These are phyloP conservation scores for Microtus ochrogaster DNA, from an alignment of 2,113 vertebrate genomes.

Conservation along the genomic window DNA sequence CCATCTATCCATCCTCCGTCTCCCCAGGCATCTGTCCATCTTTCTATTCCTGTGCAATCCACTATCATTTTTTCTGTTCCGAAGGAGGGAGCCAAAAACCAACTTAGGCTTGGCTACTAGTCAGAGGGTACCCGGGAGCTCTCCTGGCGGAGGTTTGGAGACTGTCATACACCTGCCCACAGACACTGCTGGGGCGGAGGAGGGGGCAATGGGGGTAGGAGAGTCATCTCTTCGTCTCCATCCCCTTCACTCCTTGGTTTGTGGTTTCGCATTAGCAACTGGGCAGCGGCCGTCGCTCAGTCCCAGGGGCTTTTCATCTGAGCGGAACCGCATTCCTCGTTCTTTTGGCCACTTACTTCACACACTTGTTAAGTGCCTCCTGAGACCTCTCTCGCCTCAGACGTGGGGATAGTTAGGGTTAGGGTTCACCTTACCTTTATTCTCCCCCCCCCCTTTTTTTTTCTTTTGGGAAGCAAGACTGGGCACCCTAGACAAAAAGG, in stretches of 20 bases:
- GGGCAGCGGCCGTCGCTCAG: neutral
- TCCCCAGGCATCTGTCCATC: constrained; percentile 21
- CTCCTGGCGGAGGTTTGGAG: neutral
- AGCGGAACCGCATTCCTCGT: neutral
- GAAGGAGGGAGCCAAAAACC: constrained; percentile 81
- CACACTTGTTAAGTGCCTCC: constrained; percentile 62
- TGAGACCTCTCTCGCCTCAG: constrained; percentile 5
- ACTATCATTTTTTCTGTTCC: constrained; percentile 64
- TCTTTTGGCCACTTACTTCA: constrained; percentile 15
- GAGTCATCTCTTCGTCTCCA: neutral
- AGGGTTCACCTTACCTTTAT: neutral
- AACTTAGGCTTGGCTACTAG: constrained; percentile 71
- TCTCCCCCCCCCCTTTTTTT: too few relatives aligned
- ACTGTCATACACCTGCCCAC: constrained; percentile 59
- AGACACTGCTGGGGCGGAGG: neutral
- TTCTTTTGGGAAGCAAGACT: constrained; percentile 44
- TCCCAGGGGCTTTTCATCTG: neutral
- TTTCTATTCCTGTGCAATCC: neutral
- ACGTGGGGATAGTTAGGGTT: neutral
- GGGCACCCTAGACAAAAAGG: constrained; percentile 54
- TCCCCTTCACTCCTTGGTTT: neutral
- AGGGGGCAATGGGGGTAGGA: neutral
- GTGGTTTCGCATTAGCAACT: neutral
- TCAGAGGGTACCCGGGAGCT: constrained; percentile 47
- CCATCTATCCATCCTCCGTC: neutral